phyloP scores from a whole-genome alignment of 2,113 vertebrate genomes.

The Castor canadensis region DNA sequence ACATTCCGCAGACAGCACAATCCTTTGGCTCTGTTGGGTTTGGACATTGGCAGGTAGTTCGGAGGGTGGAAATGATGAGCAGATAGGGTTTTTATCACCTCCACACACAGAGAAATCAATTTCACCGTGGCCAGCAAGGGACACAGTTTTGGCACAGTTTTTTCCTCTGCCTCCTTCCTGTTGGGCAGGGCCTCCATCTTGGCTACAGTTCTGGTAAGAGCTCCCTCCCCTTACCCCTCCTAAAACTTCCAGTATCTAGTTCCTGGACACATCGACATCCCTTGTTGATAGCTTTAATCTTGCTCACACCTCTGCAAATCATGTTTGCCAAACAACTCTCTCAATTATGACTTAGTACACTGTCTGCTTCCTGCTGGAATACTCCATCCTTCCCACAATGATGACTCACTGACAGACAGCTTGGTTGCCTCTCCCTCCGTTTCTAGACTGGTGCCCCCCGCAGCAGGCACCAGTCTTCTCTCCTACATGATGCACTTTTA shows the following conservation, averaged over 20 bases:
- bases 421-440: not conserved
- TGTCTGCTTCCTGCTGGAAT: conserved; percentile 38
- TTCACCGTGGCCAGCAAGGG: not conserved
- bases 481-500: not conserved
- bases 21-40: not conserved
- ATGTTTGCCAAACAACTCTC: conserved; percentile 7
- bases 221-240: not conserved
- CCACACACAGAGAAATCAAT: not conserved
- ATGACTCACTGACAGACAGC: conserved; percentile 11
- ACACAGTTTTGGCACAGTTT: not conserved
- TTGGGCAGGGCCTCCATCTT: not conserved
- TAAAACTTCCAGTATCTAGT: not conserved
- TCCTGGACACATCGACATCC: conserved; percentile 17
- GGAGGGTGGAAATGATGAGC: not conserved
- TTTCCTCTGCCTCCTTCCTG: not conserved
- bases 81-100: not conserved
- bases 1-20: not conserved
- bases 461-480: not conserved
- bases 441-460: not conserved
- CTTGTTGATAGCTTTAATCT: not conserved
- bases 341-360: not conserved
- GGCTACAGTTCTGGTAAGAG: not conserved
- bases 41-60: not conserved
- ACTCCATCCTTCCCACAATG: not conserved
- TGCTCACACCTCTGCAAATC: conserved; percentile 15